Evolutionary conservation across 2,797 vertebrate species (phyloP).

Genomic region (Anas capensis): DNA sequence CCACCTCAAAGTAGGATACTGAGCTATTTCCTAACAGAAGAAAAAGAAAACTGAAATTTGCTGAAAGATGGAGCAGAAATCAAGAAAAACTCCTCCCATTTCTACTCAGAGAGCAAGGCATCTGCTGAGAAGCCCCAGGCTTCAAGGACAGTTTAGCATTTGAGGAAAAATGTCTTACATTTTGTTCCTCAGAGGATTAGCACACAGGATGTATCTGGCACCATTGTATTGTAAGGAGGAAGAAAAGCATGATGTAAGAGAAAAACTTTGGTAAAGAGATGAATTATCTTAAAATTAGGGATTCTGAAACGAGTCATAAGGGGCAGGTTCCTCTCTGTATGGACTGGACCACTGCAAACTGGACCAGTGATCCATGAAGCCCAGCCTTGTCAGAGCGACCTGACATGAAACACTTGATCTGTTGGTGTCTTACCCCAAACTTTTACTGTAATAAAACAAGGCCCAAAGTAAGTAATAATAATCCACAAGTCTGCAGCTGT

Average conservation of each 20-base stretch:
- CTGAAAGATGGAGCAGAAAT: neutral
- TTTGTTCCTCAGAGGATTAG: neutral
- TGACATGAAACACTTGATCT: neutral
- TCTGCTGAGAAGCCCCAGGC: neutral
- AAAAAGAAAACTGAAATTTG: neutral
- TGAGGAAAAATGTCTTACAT: slow-evolving; percentile 12
- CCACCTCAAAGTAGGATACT: neutral
- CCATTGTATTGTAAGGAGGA: neutral
- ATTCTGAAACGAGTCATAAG: neutral
- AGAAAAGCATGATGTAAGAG: neutral
- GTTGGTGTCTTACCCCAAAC: neutral
- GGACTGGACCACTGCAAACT: neutral
- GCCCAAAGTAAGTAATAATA: neutral
- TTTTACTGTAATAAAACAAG: neutral
- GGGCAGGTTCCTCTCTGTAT: neutral
- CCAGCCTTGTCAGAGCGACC: fast-evolving
- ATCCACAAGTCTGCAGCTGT: neutral
- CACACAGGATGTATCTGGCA: neutral
- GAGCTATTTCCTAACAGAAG: neutral
- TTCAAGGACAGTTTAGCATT: neutral
- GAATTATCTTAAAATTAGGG: neutral
- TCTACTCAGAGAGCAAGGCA: neutral
- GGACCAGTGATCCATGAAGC: neutral
- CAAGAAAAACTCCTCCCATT: neutral
- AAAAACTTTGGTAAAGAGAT: neutral